Base-by-base conservation (phyloP, 2,797 vertebrate genomes). In the Anomalospiza imberbis region DNA sequence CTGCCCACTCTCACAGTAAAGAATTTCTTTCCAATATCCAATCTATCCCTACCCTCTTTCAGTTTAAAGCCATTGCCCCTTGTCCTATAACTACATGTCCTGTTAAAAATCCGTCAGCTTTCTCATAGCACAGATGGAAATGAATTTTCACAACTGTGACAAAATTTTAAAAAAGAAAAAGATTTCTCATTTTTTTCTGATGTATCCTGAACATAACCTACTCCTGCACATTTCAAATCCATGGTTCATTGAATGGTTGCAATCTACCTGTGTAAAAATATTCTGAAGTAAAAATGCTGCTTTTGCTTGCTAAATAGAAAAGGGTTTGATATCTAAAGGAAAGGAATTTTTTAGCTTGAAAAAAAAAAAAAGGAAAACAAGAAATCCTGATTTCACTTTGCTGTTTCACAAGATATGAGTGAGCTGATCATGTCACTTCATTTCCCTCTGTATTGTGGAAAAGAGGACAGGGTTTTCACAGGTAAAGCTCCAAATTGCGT, bases 1-100 rank as follows among this genome's bases (percentile, higher is more conserved):
- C 31, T 28, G 1, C 1, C 3, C 42, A 11, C 4, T 8, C 44
- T 36, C 16, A 40, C 2, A 63, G 7, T 2, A 2, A 63, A 32
- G 10, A 29, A 44, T 79, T 72, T 19, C 22, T 63, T 57, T 32
- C 58, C 12, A 51, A 29, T 24, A 79, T 25, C 28, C 22, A 2
- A 29, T 16, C 36, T 38, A 5, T 17, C 20, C 19, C 45, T 24
- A 11, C 7, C 36, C 4, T 50, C 13, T 57, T 28, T n/a, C 44
- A 36, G 3, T 51, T 72, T 24, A 72, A 79, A 87, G 10, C 32
- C 13, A 17, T 72, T 32, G 7, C n/a, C 28, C 5, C 24, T 38
- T n/a, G 12, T 51, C n/a, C 28, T 32, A 7, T 68, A 14, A n/a
- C 19, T n/a, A 17, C 16, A 1, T 21, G 9, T 24, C n/a, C 40